Conservation (phyloP, 1,140 invertebrate genomes). For the Brachionus angularis region DNA sequence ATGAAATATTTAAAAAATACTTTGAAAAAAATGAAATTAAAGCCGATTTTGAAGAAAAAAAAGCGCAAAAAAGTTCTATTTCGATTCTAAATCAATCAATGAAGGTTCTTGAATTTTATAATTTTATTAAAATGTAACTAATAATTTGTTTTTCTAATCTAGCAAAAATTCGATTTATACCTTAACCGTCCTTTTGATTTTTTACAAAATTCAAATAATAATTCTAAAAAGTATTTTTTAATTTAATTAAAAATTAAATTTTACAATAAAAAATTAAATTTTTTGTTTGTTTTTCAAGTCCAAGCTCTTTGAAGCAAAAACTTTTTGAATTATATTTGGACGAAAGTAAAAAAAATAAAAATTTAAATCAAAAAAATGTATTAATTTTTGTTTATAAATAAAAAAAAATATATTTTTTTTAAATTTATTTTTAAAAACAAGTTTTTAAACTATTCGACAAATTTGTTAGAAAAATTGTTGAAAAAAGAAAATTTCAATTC, state of each 20-base stretch:
- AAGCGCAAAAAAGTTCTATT: conserved; percentile 22
- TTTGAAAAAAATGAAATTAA: neutral
- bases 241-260: neutral
- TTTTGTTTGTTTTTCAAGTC: neutral
- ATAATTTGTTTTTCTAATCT: neutral
- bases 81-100: neutral
- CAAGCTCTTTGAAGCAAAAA: conserved; percentile 53
- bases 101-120: neutral
- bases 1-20: neutral
- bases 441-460: conserved; percentile 64
- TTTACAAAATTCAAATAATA: conserved; percentile 9
- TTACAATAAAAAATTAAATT: too few relatives aligned
- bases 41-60: too few relatives aligned
- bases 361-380: neutral
- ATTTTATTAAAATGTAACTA: neutral
- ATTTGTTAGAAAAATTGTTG: conserved; percentile 77
- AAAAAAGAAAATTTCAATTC: conserved; percentile 76
- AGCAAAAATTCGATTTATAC: conserved; percentile 19
- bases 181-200: conserved; percentile 4
- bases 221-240: neutral
- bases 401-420: neutral
- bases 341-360: conserved; percentile 50
- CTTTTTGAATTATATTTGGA: conserved; percentile 55
- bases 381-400: neutral
- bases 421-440: neutral